phyloP scores from a whole-genome alignment of 2,797 vertebrate genomes.

The Cynodonichthys magdalenae region DNA sequence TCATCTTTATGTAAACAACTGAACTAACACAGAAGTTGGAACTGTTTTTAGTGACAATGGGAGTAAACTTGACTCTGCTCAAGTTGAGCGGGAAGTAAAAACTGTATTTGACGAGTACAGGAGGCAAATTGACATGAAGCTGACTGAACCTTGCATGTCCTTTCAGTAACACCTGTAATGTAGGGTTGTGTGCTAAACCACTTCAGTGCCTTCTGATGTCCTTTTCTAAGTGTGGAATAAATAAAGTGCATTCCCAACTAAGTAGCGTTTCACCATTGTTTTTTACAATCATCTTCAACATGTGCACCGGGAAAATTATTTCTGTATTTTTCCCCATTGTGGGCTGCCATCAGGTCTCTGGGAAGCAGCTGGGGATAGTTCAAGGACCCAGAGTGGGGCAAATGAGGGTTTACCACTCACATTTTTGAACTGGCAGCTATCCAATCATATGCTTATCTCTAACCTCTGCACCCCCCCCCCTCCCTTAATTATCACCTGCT shows the following conservation, averaged over 20 bases:
- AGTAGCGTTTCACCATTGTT: slow-evolving; percentile 13
- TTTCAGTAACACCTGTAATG: slow-evolving; percentile 55
- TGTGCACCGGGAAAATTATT: no score
- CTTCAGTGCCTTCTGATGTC: slow-evolving; percentile 82
- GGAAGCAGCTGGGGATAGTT: no score
- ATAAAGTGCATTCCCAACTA: slow-evolving; percentile 86
- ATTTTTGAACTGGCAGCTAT: no score
- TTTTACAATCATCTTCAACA: no score
- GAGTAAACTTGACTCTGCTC: slow-evolving; percentile 22
- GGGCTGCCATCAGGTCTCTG: no score
- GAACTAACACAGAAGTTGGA: slow-evolving; percentile 19
- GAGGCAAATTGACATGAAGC: slow-evolving; percentile 41
- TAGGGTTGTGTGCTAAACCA: slow-evolving; percentile 72
- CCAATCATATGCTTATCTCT: no score
- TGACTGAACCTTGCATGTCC: slow-evolving; percentile 60
- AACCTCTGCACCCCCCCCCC: no score
- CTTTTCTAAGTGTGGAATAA: slow-evolving; percentile 81
- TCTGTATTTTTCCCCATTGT: no score
- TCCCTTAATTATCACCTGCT: no score
- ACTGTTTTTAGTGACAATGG: slow-evolving; percentile 22
- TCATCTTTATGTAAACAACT: slow-evolving; percentile 27
- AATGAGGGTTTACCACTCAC: no score
- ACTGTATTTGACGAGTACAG: slow-evolving; percentile 8
- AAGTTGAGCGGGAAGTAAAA: slow-evolving; percentile 12
- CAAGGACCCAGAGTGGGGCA: no score